Conservation (phyloP, 1,140 invertebrate species). For the Lepidurus couesii region DNA sequence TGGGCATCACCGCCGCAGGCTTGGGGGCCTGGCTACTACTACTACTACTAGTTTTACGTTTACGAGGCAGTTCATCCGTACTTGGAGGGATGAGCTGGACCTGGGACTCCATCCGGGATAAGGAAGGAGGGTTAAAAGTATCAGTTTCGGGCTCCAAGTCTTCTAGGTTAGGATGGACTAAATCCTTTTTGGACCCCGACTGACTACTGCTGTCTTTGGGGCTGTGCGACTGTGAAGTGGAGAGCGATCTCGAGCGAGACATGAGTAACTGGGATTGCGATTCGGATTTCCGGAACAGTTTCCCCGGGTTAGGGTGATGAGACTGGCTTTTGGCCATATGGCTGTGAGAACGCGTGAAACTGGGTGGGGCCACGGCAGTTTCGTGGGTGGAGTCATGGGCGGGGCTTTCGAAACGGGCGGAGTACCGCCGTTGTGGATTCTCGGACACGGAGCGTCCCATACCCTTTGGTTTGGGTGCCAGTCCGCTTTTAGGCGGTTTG, state of each 20-base stretch:
- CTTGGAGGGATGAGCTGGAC: background rate
- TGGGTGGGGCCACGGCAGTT: background rate
- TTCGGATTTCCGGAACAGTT: background rate
- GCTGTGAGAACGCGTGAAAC: background rate
- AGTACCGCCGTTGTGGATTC: background rate
- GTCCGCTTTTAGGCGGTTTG: background rate
- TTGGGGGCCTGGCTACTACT: background rate
- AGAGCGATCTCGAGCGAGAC: background rate
- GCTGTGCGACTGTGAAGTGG: background rate
- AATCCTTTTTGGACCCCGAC: background rate
- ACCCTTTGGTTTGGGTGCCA: background rate
- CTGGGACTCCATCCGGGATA: background rate
- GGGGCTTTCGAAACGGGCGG: background rate
- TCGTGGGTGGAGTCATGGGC: background rate
- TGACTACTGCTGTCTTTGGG: background rate
- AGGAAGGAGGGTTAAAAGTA: background rate
- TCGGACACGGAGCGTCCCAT: background rate
- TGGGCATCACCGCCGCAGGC: background rate
- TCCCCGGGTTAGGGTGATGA: background rate
- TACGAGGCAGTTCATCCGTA: background rate
- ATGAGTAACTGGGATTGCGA: background rate
- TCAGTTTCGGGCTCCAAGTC: background rate
- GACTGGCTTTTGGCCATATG: conserved; percentile 17
- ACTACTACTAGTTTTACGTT: background rate
- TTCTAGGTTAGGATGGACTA: background rate